Conservation (phyloP, 2,888 invertebrate species). For the Drosophila mercatorum region DNA sequence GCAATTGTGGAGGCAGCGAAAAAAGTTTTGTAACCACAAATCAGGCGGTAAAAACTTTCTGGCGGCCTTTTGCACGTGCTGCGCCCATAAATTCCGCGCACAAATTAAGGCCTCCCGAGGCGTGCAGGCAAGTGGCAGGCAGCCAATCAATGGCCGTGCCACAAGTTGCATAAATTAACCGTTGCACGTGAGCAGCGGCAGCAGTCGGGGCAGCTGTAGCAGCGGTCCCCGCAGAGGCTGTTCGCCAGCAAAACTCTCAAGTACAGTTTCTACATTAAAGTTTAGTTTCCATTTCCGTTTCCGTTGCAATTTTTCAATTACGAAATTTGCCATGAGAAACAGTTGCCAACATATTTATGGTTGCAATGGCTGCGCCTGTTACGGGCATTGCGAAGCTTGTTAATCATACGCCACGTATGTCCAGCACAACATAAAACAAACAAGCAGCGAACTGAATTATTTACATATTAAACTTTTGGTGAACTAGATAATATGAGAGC, state of each 20-base stretch:
- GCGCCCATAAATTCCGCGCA: constrained; percentile 70
- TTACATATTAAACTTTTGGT: constrained; percentile 17
- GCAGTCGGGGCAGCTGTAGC: not conserved
- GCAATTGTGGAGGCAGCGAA: constrained; percentile 39
- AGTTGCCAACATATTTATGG: constrained; percentile 13
- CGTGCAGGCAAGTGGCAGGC: constrained; percentile 12
- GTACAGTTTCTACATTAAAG: constrained; percentile 65
- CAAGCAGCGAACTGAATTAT: constrained; percentile 31
- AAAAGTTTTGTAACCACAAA: constrained; percentile 74
- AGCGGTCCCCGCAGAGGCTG: constrained; percentile 2
- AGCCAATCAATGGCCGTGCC: constrained; percentile 72
- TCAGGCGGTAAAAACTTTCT: constrained; percentile 69
- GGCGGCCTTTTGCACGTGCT: constrained; percentile 71
- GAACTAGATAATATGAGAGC: constrained; percentile 3
- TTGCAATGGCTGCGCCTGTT: constrained; percentile 6
- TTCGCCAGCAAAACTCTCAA: constrained; percentile 51
- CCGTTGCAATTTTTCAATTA: constrained; percentile 64
- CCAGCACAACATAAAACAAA: constrained; percentile 9
- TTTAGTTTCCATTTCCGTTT: constrained; percentile 27
- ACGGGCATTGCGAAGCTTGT: constrained; percentile 43
- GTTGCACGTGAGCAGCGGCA: constrained; percentile 65
- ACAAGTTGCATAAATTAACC: constrained; percentile 76
- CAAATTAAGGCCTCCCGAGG: constrained; percentile 61
- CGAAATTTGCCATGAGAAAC: constrained; percentile 39
- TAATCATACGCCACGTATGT: constrained; percentile 63